Evolutionary conservation across 2,797 vertebrate species (phyloP).

Genomic region (Strix occidentalis): DNA sequence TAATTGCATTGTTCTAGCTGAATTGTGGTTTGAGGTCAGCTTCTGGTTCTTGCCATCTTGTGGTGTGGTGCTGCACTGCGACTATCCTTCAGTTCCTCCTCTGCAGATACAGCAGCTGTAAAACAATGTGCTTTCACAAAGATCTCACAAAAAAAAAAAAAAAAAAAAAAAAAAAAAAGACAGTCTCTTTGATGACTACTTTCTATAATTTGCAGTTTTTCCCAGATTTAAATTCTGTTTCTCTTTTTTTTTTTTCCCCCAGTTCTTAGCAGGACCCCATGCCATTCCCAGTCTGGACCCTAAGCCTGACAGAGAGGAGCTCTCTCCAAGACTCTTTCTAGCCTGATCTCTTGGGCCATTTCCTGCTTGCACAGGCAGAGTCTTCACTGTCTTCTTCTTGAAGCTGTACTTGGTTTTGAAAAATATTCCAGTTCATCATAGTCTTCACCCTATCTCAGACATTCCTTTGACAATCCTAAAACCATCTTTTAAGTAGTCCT

Average conservation of each 20-base stretch:
- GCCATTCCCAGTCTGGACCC: not conserved
- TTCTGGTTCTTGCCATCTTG: slow-evolving; percentile 48
- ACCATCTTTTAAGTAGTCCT: not conserved
- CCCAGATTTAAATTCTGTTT: not conserved
- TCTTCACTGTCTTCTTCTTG: not conserved
- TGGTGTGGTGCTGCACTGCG: slow-evolving; percentile 34
- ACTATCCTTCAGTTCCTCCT: not conserved
- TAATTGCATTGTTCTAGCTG: not conserved
- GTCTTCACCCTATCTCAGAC: not conserved
- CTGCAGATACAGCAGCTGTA: not conserved
- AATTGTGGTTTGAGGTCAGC: not conserved
- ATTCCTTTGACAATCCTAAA: not conserved
- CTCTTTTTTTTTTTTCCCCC: not conserved
- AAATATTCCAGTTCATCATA: not conserved
- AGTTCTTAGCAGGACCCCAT: not conserved
- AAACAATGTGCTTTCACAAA: not conserved
- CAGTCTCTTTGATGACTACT: fast-evolving
- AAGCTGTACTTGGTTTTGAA: not conserved
- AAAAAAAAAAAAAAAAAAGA: fast-evolving
- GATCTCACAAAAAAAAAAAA: not conserved
- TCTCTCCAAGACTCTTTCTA: not conserved
- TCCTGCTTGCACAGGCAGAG: not conserved
- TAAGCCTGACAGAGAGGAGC: not conserved
- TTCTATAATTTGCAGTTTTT: not conserved
- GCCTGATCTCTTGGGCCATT: not conserved